Base-by-base conservation (phyloP, 2,797 vertebrate species). In the Apogon talboti region DNA sequence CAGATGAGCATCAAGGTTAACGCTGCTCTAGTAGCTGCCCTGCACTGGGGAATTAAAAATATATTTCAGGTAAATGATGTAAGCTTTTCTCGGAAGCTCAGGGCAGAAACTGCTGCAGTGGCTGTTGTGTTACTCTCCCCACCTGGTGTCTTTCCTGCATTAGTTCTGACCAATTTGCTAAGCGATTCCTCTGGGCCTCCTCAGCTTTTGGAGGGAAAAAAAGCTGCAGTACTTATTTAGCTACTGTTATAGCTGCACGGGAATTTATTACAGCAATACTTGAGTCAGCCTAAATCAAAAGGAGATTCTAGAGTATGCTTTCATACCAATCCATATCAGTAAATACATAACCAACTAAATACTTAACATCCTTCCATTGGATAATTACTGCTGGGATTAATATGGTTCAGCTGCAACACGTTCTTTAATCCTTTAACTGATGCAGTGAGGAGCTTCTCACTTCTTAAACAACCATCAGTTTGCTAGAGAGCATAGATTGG, bases 101-200 rank as follows among this genome's bases (percentile, higher is more conserved):
- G 48, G 21, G 52, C 12, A 13, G 51, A 73, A 75, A 81, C 48
- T 61, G 56, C 76, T 60, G 61, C 2, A 21, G 64, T 46, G 68
- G 79, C 53, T 43, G 44, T 41, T 62, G 71, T 56, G 59, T 21
- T 49, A 11, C 60, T 76, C 56, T 11, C 13, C 73, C 76, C 72
- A 86, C 74, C 79, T 82, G 83, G 70, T 54, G 65, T 75, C 74
- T 70, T 50, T 64, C 21, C 78, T 30, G 55, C 67, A 82, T 88
- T 78, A 83, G 67, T 86, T 84, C 82, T 84, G 81, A 85, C 70
- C 78, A 84, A 80, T 88, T 86, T 79, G 70, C 70, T 64, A 33
- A 68, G 70, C 64, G 38, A 57, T 57, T 76, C 76, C 68, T 54
- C 38, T 5, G 59, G 70, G 81, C 33, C 59, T 75, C 71, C 62